Percentiles rank a stretch among this genome's conserved stretches.
These are phyloP conservation scores for Rhea americana DNA, from an alignment of 2,113 vertebrate genomes.

Conservation along the genomic window DNA sequence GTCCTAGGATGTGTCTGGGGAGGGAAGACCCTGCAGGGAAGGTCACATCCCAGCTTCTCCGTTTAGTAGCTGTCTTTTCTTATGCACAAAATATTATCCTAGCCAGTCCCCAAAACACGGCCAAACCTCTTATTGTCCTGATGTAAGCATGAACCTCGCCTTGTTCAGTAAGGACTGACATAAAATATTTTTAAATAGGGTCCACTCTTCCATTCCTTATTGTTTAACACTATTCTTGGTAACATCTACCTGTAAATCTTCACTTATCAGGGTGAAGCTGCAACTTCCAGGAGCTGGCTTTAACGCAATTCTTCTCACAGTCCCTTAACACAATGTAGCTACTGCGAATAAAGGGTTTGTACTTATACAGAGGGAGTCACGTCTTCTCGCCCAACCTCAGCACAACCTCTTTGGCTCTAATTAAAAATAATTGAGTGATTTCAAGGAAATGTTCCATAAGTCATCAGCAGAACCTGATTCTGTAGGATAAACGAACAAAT, in stretches of 20 bases:
- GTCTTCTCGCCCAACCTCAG: background rate
- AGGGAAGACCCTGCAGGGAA: background rate
- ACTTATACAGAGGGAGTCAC: background rate
- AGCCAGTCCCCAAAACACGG: background rate
- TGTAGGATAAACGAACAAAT: background rate
- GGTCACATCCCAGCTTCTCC: background rate
- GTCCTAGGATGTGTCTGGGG: background rate
- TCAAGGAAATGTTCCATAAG: background rate
- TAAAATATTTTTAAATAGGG: background rate
- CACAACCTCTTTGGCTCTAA: background rate
- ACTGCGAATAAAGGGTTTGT: background rate
- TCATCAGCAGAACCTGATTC: background rate
- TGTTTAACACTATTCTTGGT: background rate
- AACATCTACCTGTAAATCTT: background rate
- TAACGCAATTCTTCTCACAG: background rate
- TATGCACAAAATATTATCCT: background rate
- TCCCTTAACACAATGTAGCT: background rate
- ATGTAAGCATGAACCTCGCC: rapidly evolving
- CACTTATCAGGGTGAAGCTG: background rate
- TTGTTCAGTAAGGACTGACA: background rate
- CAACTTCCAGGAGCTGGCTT: background rate
- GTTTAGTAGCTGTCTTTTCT: background rate
- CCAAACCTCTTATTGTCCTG: background rate
- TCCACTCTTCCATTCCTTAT: background rate
- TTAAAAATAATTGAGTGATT: constrained; percentile 3